Evolutionary conservation across 2,113 vertebrate genomes (phyloP).

Genomic region (Crotophaga sulcirostris): DNA sequence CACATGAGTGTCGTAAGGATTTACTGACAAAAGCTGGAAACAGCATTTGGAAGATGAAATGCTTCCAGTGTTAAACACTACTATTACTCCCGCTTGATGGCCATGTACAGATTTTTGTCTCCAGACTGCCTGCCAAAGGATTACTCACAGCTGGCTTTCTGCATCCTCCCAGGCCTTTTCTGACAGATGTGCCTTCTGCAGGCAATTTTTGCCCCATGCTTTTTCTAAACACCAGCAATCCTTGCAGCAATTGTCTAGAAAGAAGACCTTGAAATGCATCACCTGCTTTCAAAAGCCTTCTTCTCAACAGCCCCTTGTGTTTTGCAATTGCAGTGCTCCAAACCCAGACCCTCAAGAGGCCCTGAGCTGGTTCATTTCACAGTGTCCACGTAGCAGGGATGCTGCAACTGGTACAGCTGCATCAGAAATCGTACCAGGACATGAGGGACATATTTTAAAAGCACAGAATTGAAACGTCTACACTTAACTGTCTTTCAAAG

Average conservation of each 20-base stretch:
- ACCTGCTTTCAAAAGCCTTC: neutral
- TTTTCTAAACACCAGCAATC: neutral
- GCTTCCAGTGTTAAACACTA: conserved; percentile 13
- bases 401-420: neutral
- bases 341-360: neutral
- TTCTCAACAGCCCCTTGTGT: neutral
- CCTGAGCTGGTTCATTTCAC: neutral
- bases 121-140: neutral
- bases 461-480: neutral
- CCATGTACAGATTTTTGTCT: neutral
- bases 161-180: neutral
- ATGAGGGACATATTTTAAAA: neutral
- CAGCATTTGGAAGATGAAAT: neutral
- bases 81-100: neutral
- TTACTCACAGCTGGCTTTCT: neutral
- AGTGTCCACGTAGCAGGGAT: neutral
- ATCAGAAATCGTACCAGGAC: neutral
- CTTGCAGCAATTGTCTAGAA: neutral
- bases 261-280: neutral
- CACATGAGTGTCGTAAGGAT: neutral
- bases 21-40: conserved; percentile 4
- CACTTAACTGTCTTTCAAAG: neutral
- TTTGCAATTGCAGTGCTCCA: neutral
- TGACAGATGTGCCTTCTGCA: neutral
- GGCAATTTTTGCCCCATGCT: neutral